A percentile compares a stretch with the other conserved stretches of the same genome.
These are phyloP conservation scores for Achroia grisella DNA, from an alignment of 1,140 invertebrate genomes.

Conservation along the genomic window DNA sequence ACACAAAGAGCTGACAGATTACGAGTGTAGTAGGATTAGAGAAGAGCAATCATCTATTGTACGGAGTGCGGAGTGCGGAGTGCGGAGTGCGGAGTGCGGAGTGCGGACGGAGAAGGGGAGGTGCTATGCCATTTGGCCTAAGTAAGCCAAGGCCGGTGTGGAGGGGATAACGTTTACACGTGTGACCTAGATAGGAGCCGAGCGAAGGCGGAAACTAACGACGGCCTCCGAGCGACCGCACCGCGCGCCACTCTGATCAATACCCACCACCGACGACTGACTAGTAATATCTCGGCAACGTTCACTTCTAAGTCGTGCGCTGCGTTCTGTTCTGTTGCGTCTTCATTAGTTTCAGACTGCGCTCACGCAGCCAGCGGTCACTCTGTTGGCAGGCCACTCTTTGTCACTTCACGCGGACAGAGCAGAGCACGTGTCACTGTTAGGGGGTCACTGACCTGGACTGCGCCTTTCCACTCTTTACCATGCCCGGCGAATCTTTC, in stretches of 20 bases:
- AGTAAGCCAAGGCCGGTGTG: conserved; percentile 68
- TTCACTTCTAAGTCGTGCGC: conserved; percentile 18
- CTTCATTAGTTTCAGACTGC: conserved; percentile 1
- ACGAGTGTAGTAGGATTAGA: conserved; percentile 5
- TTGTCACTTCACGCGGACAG: conserved; percentile 23
- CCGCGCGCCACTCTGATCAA: conserved; percentile 47
- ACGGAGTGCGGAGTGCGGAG: conserved; percentile 21
- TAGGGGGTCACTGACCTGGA: conserved; percentile 26
- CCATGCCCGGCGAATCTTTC: conserved; percentile 1
- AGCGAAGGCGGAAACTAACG: conserved; percentile 36
- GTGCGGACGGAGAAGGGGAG: conserved; percentile 56
- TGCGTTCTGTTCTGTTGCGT: background rate
- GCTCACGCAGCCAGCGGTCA: conserved; percentile 6
- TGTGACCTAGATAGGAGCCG: conserved; percentile 66
- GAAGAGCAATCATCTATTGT: conserved; percentile 7
- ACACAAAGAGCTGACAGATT: conserved; percentile 6
- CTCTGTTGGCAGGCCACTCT: conserved; percentile 5
- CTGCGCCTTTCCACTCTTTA: background rate
- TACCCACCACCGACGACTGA: too few species aligned
- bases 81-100: conserved; percentile 40
- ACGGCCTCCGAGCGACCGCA: conserved; percentile 30
- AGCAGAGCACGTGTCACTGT: conserved; percentile 21
- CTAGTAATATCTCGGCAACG: conserved; percentile 24
- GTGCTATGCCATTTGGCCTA: conserved; percentile 48
- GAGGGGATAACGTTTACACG: conserved; percentile 70